These are phyloP conservation scores for Morbakka virulenta DNA, from an alignment of 30 jellyfish, hydroid and myxozoan genomes.

Conservation along the genomic window DNA sequence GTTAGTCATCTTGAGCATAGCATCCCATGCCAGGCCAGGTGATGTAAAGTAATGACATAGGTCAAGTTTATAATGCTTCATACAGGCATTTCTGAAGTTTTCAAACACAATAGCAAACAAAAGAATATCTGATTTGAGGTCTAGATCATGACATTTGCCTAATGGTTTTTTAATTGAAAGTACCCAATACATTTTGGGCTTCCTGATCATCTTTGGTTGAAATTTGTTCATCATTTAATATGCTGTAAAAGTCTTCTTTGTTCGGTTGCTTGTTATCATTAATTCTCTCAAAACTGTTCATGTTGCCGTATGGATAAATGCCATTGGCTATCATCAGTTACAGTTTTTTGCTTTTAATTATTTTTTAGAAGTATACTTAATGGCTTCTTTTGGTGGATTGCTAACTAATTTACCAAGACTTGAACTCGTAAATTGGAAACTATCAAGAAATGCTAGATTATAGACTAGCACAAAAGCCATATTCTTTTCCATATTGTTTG, in stretches of 20 bases:
- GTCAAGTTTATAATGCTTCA: slow-evolving; percentile 30
- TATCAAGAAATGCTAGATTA: slow-evolving; percentile 33
- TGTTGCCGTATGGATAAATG: slow-evolving; percentile 56
- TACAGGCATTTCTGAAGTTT: slow-evolving; percentile 33
- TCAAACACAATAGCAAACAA: slow-evolving; percentile 44
- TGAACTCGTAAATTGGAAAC: slow-evolving; percentile 33
- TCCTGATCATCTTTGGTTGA: slow-evolving; percentile 28
- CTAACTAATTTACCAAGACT: slow-evolving; percentile 29
- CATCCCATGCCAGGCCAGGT: slow-evolving; percentile 66
- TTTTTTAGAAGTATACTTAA: neutral
- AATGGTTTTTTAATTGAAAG: neutral
- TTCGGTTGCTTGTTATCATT: slow-evolving; percentile 25
- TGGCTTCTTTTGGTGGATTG: too few relatives aligned
- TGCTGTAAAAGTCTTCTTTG: slow-evolving; percentile 15
- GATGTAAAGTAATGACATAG: slow-evolving; percentile 41
- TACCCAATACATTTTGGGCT: slow-evolving; percentile 15
- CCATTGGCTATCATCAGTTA: slow-evolving; percentile 53
- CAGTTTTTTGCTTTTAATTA: neutral
- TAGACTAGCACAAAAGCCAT: slow-evolving; percentile 29
- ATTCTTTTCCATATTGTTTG: slow-evolving; percentile 24
- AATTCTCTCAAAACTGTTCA: too few relatives aligned
- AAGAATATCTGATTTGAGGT: slow-evolving; percentile 18
- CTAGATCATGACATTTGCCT: slow-evolving; percentile 34
- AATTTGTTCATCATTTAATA: too few relatives aligned
- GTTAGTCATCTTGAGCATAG: too few relatives aligned